Conservation (phyloP, 1,140 invertebrate genomes). For the Metaphire vulgaris region DNA sequence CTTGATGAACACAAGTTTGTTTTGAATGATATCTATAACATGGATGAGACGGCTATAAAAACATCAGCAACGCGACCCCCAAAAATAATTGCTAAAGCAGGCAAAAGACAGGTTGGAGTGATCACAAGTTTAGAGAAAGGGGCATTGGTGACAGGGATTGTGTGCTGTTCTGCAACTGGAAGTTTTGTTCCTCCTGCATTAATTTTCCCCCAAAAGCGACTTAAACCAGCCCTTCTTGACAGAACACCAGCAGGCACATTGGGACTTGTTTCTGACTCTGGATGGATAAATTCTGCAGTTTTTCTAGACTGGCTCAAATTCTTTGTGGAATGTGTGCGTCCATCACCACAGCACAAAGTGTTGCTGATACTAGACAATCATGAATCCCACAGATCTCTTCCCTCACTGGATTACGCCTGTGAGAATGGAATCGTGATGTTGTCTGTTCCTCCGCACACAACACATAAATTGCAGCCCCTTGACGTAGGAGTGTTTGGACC, state of each 20-base stretch:
- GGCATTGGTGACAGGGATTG: slow-evolving; percentile 4
- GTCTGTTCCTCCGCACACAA: slow-evolving; percentile 46
- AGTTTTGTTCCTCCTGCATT: slow-evolving; percentile 23
- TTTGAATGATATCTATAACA: slow-evolving; percentile 19
- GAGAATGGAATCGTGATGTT: slow-evolving; percentile 60
- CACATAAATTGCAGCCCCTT: slow-evolving; percentile 47
- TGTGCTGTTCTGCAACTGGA: slow-evolving; percentile 17
- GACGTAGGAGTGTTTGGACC: slow-evolving; percentile 46
- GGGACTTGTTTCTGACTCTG: not conserved
- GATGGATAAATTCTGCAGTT: slow-evolving; percentile 7
- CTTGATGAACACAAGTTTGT: not conserved
- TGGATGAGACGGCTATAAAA: slow-evolving; percentile 28
- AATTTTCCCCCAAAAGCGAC: slow-evolving; percentile 11
- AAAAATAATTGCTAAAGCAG: slow-evolving; percentile 26
- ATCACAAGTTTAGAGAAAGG: slow-evolving; percentile 27
- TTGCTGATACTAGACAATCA: slow-evolving; percentile 11
- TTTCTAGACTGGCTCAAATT: slow-evolving; percentile 8
- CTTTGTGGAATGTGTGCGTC: not conserved
- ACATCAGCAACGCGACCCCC: slow-evolving; percentile 18
- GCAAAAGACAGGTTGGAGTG: slow-evolving; percentile 25
- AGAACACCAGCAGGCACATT: slow-evolving; percentile 6
- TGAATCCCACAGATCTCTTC: not conserved
- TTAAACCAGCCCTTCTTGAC: slow-evolving; percentile 5
- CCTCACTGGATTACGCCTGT: slow-evolving; percentile 36
- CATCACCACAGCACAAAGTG: slow-evolving; percentile 9